These are phyloP conservation scores for Pentamera pediparva DNA, from an alignment of 53 echinoderm and acorn worm genomes.

Conservation along the genomic window DNA sequence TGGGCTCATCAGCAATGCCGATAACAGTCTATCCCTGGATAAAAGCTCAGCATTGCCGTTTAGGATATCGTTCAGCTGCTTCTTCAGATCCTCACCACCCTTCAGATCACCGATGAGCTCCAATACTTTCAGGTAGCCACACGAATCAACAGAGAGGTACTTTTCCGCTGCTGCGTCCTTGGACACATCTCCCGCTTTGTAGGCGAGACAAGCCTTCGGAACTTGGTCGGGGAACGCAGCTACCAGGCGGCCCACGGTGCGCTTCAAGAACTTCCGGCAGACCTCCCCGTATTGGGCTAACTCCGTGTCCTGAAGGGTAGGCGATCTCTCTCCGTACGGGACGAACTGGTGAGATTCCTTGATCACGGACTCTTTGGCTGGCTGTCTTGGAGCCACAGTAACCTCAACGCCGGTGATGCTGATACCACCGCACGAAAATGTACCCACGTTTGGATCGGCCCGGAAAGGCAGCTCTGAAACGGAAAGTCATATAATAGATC, in stretches of 20 bases:
- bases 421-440: slow-evolving; percentile 60
- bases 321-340: slow-evolving; percentile 48
- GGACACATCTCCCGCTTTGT: background rate
- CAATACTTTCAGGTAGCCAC: too few relatives aligned
- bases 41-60: background rate
- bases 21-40: background rate
- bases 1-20: background rate
- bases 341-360: slow-evolving; percentile 56
- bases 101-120: background rate
- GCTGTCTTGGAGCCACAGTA: slow-evolving; percentile 62
- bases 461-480: slow-evolving; percentile 1
- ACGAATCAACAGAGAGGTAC: too few relatives aligned
- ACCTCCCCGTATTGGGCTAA: slow-evolving; percentile 7
- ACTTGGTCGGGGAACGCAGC: background rate
- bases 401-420: slow-evolving; percentile 65
- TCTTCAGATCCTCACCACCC: background rate
- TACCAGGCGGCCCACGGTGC: background rate
- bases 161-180: background rate
- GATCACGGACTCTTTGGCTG: slow-evolving; percentile 42
- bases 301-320: background rate
- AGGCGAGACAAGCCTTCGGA: background rate
- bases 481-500: too few relatives aligned
- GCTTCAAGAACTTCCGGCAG: slow-evolving; percentile 28
- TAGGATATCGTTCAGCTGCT: background rate
- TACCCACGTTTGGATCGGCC: slow-evolving; percentile 31